Evolutionary conservation across 2,113 vertebrate genomes (phyloP), one percentile per base, ranked within the genome.

Genomic region (Miniopterus natalensis): DNA sequence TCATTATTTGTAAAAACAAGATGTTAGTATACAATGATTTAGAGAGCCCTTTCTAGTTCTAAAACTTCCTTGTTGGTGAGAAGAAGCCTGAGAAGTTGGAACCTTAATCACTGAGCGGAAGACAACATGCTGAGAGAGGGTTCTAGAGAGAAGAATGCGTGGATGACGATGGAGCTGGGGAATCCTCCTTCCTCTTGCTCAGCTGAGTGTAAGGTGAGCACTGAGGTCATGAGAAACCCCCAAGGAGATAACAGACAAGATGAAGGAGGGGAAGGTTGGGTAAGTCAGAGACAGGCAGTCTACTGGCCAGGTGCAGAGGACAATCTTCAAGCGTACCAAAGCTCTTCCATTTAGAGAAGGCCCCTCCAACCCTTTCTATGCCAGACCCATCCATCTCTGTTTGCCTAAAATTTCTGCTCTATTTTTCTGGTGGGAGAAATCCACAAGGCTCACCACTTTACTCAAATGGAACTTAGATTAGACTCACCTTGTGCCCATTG

Each of bases 1-100:
- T 85, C 47, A 66, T 80, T 90, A 94, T 93, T 63, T 96, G 31
- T 74, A 57, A 77, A 96, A 95, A 61, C n/a, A 77, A 73, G 59
- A 47, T 49, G 18, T 49, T 80, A 91, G 45, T 36, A 61, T 57
- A n/a, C 29, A 55, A 84, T 88, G 20, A 84, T 84, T 88, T 66
- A 94, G 80, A 94, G 78, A 97, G 23, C 3, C 18, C 61, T 73
- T 75, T 79, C 63, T 71, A 83, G n/a, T 83, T 92, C 86, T 81
- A 88, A 91, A 87, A 87, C 47, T 75, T 71, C 40, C 9, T 94
- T 92, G 93, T 66, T 73, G 51, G 36, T 53, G 27, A 83, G 73
- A 90, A 86, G 49, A 42, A 36, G 17, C 96, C 27, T 45, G 61
- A 90, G 59, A 73, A 63, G 31, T 40, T 94, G 57, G 77, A 88